These are phyloP conservation scores for Drosophila cyrtoloma DNA, from an alignment of 2,888 invertebrate genomes.

Conservation along the genomic window DNA sequence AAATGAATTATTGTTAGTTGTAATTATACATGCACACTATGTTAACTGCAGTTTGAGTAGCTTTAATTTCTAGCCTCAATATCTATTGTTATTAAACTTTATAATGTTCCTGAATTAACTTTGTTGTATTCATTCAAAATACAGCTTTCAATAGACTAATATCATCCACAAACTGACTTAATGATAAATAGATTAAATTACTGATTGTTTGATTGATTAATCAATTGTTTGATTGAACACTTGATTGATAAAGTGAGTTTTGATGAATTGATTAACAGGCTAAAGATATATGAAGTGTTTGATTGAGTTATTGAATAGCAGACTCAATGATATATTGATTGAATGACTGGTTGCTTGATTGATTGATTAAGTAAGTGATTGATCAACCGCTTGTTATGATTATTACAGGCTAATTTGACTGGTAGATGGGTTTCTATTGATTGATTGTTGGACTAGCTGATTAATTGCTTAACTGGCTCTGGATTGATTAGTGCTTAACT, in stretches of 20 bases:
- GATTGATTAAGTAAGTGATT: not conserved
- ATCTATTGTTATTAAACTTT: not conserved
- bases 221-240: not conserved
- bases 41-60: not conserved
- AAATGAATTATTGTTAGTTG: too few relatives aligned
- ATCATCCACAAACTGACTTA: too few relatives aligned
- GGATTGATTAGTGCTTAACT: not conserved
- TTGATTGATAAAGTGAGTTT: not conserved
- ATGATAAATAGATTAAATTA: not conserved
- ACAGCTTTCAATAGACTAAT: too few relatives aligned
- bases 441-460: not conserved
- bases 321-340: not conserved
- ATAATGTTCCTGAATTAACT: not conserved
- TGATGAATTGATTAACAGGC: not conserved
- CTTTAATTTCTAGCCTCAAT: too few relatives aligned
- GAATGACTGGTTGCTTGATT: not conserved
- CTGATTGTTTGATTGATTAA: not conserved
- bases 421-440: not conserved
- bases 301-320: not conserved
- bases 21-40: too few relatives aligned
- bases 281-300: not conserved
- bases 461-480: not conserved
- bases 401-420: not conserved
- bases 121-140: too few relatives aligned
- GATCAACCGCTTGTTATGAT: not conserved